Conservation (phyloP, 2,113 vertebrate genomes). For the Microcebus lehilahytsara region DNA sequence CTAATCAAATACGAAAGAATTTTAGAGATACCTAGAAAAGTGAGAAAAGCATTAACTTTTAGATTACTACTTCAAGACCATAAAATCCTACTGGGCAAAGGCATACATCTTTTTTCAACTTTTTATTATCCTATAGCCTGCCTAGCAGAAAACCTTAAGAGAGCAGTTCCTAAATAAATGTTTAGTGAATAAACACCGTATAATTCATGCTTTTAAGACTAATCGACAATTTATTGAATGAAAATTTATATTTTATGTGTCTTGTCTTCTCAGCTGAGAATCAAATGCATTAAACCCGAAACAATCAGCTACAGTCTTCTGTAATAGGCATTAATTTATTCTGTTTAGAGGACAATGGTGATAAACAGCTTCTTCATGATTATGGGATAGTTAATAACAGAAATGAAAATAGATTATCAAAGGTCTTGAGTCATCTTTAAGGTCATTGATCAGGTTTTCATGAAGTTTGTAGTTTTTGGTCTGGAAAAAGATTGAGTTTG, state of each 20-base stretch:
- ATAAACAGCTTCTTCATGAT: background rate
- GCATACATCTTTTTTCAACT: background rate
- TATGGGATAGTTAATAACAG: background rate
- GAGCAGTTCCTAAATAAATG: background rate
- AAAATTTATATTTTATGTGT: background rate
- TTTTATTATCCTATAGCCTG: background rate
- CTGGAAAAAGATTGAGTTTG: background rate
- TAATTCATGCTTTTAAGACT: background rate
- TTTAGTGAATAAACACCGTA: background rate
- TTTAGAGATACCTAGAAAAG: conserved; percentile 71
- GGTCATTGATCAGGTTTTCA: background rate
- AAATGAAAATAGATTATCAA: background rate
- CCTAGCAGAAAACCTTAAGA: background rate
- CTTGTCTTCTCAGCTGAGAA: conserved; percentile 21
- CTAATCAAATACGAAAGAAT: conserved; percentile 79
- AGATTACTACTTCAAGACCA: background rate
- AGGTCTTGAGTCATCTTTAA: background rate
- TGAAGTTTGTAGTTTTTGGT: background rate
- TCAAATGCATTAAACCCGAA: conserved; percentile 18
- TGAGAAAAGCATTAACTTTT: conserved; percentile 25
- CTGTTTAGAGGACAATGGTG: background rate
- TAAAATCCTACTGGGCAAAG: background rate
- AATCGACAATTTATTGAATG: background rate
- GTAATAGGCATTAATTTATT: background rate
- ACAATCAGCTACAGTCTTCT: background rate